Evolutionary conservation across 2,113 vertebrate species (phyloP), one percentile per base, ranked within the genome.

Genomic region (Sialia sialis): DNA sequence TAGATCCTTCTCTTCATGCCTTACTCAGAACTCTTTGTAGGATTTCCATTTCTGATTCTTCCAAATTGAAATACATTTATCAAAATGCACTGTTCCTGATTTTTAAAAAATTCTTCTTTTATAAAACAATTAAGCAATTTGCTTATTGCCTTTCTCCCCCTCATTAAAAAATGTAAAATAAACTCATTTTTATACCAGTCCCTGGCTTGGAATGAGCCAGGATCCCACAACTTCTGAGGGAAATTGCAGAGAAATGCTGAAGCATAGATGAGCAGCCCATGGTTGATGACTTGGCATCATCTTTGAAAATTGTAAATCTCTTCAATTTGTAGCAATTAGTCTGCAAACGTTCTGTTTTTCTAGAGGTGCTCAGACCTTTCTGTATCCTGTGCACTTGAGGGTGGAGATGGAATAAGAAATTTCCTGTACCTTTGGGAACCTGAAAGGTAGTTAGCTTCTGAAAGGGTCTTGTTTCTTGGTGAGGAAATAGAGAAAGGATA

Each of bases 361-460:
- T 69, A 11, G 63, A 76, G 67, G 62, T 94, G 87, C 92, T 88
- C 84, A 85, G 34, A 80, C 41, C 26, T 73, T 75, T 38, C 27
- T 56, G 6, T 55, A 64, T 87, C 66, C 54, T 83, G 23, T 86
- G 44, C 78, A 27, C 32, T 85, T 66, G 58, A 66, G 38, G 27
- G 22, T 52, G 32, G 74, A 90, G 41, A 10, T 44, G 55, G 32
- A 87, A 22, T 41, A 59, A 82, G 58, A 62, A 72, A 64, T 16
- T 44, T 56, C 8, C 15, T 10, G 9, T 79, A 72, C 30, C 39
- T 93, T 66, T 66, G 32, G 62, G 88, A 89, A 36, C 62, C 79
- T 67, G 62, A 51, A 79, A 91, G 73, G 81, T 73, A 87, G 77
- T 66, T 96, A 87, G 80, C 80, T 94, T 93, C 70, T 70, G 76